Base-by-base conservation (phyloP, 2,888 invertebrate species). In the Orthosia gothica region DNA sequence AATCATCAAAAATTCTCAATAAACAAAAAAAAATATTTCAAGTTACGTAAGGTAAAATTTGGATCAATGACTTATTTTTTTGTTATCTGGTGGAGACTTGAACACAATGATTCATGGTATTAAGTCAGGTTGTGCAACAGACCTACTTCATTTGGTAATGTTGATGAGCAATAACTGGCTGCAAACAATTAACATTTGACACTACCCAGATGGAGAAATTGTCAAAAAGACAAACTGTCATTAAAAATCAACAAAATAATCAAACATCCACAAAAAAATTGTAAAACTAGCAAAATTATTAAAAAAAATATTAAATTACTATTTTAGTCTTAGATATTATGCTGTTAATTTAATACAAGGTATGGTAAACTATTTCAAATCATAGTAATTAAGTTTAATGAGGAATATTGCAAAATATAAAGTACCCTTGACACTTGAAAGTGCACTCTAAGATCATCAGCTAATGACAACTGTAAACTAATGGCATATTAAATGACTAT, bases 261-360 rank as follows among this genome's bases (percentile, higher is more conserved):
- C 12, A 12, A 59, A 57, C 3, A 26, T 13, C 3, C 18, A 52
- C n/a, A 74, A 72, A 76, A 81, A 80, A 70, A 76, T 5, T 2
- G 0, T 5, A 50, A 23, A 49, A 4, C 13, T 32, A 0, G n/a
- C 47, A 49, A 32, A 50, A 65, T 40, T 20, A n/a, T 7, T 32
- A 2, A 23, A 1, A 59, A 81, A 62, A 65, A 50, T 13, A 3
- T 20, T 5, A 15, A 23, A 52, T 52, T 13, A 64, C n/a, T 13
- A 26, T 52, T 20, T 55, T n/a, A 63, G 18, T 26, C 5, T 23
- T 40, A 47, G 12, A 55, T 63, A 58, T 45, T 52, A 74, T 65
- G 70, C 76, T 58, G 64, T 49, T 62, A 63, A 68, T n/a, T 49
- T 40, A 40, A 59, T 40, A 50, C 54, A 81, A 82, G 81, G 84